Percentiles rank a stretch among this genome's conserved stretches.
phyloP scores from a whole-genome alignment of 2,888 invertebrate species.

The Buathra laborator region DNA sequence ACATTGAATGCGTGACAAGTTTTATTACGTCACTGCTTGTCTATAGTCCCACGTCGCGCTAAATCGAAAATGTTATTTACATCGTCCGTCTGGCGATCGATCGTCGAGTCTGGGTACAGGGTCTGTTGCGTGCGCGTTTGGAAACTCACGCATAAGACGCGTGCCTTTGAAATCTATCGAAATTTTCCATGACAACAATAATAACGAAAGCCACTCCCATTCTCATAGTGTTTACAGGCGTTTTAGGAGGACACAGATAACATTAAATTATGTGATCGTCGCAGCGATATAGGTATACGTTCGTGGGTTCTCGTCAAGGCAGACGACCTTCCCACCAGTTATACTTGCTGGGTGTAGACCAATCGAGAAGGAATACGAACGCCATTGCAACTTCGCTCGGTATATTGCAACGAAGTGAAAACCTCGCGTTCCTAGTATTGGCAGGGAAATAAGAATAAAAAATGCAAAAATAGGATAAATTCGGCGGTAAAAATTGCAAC shows the following conservation, averaged over 20 bases:
- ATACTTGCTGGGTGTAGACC: constrained; percentile 54
- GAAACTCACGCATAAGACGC: not conserved
- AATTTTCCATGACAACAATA: constrained; percentile 12
- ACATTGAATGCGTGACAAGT: not conserved
- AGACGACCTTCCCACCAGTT: constrained; percentile 69
- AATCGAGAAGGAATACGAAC: constrained; percentile 42
- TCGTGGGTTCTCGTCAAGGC: constrained; percentile 65
- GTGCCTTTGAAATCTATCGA: not conserved
- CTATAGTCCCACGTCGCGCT: not conserved
- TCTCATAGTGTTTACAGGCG: not conserved
- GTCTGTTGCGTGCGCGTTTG: not conserved
- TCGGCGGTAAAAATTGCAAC: not conserved
- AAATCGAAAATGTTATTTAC: not conserved
- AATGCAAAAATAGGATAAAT: not conserved
- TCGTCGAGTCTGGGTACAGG: not conserved
- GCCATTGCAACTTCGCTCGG: constrained; percentile 69
- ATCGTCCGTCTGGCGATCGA: not conserved
- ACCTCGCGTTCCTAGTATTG: constrained; percentile 64
- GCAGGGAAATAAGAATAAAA: constrained; percentile 24
- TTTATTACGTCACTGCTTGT: not conserved
- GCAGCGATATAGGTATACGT: constrained; percentile 32
- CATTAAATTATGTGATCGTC: constrained; percentile 26
- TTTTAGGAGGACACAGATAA: constrained; percentile 4
- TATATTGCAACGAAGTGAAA: constrained; percentile 68
- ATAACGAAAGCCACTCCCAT: not conserved